These are phyloP conservation scores for Cyanoderma ruficeps DNA, from an alignment of 2,113 vertebrate genomes.

Conservation along the genomic window DNA sequence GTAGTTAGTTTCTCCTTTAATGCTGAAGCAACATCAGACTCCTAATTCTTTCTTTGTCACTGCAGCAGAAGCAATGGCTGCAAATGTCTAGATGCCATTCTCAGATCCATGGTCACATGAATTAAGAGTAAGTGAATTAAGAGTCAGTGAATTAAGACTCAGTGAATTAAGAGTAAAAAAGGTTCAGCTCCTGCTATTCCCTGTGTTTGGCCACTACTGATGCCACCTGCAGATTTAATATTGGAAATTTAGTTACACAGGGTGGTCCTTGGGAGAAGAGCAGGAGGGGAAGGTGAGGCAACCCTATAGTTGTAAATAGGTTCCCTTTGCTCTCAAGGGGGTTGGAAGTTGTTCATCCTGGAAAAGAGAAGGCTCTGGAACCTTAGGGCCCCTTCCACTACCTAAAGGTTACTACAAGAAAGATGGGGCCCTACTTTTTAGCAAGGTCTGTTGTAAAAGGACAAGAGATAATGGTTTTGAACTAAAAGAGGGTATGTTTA, in stretches of 20 bases:
- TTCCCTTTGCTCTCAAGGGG: background rate
- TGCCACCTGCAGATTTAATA: background rate
- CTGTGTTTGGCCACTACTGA: background rate
- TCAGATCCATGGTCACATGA: background rate
- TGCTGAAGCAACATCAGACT: background rate
- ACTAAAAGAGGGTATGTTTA: background rate
- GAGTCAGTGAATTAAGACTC: background rate
- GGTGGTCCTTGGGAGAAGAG: background rate
- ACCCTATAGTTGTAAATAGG: fast-evolving
- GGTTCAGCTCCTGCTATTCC: background rate
- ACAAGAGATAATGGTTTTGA: background rate
- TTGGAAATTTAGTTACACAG: background rate
- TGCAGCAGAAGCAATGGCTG: background rate
- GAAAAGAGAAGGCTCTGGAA: background rate
- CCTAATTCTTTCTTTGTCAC: background rate
- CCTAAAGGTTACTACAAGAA: background rate
- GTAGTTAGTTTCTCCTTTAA: background rate
- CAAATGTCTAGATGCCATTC: background rate
- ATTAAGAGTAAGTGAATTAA: background rate
- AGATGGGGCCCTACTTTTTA: background rate
- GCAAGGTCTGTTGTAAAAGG: background rate
- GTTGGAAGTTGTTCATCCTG: background rate
- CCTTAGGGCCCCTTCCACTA: background rate
- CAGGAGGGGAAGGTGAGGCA: background rate
- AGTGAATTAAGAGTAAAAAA: background rate